phyloP scores from a whole-genome alignment of 2,797 vertebrate species.

The Podarcis lilfordi region DNA sequence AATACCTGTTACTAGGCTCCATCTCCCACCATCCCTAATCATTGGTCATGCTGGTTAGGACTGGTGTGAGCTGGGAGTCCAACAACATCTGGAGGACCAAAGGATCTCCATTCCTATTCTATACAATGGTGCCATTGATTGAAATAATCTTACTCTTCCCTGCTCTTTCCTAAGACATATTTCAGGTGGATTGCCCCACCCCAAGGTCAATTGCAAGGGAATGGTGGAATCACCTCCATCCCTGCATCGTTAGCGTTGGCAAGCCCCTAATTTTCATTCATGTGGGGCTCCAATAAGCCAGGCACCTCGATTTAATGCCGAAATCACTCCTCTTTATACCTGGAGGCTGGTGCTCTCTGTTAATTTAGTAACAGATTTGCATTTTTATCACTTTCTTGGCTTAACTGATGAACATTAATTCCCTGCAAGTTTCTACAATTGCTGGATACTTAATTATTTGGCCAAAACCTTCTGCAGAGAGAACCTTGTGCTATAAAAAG shows the following conservation, averaged over 20 bases:
- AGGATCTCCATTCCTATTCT: too few relatives aligned
- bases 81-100: too few relatives aligned
- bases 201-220: background rate
- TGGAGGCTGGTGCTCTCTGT: background rate
- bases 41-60: too few relatives aligned
- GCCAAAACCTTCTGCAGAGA: constrained; percentile 3
- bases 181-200: background rate
- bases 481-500: constrained; percentile 3
- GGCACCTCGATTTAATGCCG: constrained; percentile 1
- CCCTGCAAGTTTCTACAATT: background rate
- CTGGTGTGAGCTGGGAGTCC: too few relatives aligned
- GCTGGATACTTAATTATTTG: constrained; percentile 21
- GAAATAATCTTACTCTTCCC: background rate
- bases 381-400: constrained; percentile 32
- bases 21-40: too few relatives aligned
- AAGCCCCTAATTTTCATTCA: constrained; percentile 16
- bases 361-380: constrained; percentile 23
- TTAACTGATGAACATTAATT: constrained; percentile 23
- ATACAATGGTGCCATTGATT: background rate
- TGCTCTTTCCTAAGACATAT: background rate
- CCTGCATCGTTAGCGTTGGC: background rate
- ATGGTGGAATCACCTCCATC: background rate
- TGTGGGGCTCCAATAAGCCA: background rate
- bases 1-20: too few relatives aligned
- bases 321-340: background rate